Conservation (phyloP, 2,113 vertebrate genomes). For the Hippolais icterina region DNA sequence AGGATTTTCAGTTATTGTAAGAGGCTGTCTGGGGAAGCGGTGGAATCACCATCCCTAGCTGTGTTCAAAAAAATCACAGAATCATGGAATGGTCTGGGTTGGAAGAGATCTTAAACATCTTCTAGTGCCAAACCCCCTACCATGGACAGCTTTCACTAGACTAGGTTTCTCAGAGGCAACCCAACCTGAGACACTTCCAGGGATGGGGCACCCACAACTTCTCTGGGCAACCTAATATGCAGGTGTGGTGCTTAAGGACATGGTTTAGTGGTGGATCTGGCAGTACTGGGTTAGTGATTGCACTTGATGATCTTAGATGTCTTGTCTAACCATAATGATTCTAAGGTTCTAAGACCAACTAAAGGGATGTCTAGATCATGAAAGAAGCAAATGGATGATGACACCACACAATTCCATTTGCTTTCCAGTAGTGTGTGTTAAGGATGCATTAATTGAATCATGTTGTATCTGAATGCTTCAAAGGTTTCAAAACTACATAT, state of each 20-base stretch:
- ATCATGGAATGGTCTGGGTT: background rate
- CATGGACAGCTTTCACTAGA: background rate
- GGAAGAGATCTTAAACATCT: background rate
- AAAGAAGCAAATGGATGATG: background rate
- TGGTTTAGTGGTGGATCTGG: background rate
- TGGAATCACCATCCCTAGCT: background rate
- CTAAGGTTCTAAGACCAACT: background rate
- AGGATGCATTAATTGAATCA: background rate
- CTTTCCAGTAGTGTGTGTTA: background rate
- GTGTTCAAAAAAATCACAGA: background rate
- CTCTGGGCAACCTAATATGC: background rate
- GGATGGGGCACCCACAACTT: background rate
- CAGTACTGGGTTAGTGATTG: background rate
- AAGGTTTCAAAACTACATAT: background rate
- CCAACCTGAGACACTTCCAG: background rate
- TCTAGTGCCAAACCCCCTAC: no score
- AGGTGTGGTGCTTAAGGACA: background rate
- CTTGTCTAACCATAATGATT: background rate
- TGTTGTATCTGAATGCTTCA: background rate
- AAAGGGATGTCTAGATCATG: background rate
- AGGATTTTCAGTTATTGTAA: background rate
- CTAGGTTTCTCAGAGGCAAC: background rate
- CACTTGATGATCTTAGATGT: background rate
- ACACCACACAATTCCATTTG: background rate
- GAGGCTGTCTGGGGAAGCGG: rapidly evolving